A percentile compares a stretch with the other conserved stretches of the same genome.
These are phyloP conservation scores for Drosophila mimetica DNA, from an alignment of 2,888 invertebrate species.

Conservation along the genomic window DNA sequence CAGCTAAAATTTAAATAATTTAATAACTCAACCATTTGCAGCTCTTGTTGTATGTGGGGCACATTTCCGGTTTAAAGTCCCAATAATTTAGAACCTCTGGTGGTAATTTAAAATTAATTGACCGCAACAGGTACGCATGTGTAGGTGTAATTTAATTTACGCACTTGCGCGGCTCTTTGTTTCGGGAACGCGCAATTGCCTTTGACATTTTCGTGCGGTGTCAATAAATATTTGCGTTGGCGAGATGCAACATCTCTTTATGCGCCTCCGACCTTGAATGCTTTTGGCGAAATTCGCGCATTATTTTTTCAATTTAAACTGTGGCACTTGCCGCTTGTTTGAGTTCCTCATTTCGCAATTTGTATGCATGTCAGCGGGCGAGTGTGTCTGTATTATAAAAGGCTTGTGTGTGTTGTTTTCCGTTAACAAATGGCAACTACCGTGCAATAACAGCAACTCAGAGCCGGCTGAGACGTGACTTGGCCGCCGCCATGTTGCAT, in stretches of 20 bases:
- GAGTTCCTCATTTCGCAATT: conserved; percentile 25
- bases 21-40: background rate
- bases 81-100: conserved; percentile 1
- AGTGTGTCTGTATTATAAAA: conserved; percentile 30
- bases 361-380: conserved; percentile 28
- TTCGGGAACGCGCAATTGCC: conserved; percentile 33
- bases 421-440: conserved; percentile 39
- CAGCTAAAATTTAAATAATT: background rate
- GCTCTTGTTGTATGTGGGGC: background rate
- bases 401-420: conserved; percentile 35
- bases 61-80: conserved; percentile 1
- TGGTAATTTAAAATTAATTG: conserved; percentile 3
- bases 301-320: conserved; percentile 46
- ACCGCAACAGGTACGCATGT: background rate
- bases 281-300: conserved; percentile 20
- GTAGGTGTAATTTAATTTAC: conserved; percentile 12
- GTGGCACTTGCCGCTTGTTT: conserved; percentile 17
- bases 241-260: conserved; percentile 9
- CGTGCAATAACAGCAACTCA: conserved; percentile 10
- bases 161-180: background rate
- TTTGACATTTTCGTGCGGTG: conserved; percentile 44
- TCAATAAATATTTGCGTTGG: conserved; percentile 63
- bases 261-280: conserved; percentile 7
- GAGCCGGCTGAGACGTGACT: conserved; percentile 40
- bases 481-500: conserved; percentile 50